Conservation (phyloP, 2,888 invertebrate species). For the Epirrhoe alternata region DNA sequence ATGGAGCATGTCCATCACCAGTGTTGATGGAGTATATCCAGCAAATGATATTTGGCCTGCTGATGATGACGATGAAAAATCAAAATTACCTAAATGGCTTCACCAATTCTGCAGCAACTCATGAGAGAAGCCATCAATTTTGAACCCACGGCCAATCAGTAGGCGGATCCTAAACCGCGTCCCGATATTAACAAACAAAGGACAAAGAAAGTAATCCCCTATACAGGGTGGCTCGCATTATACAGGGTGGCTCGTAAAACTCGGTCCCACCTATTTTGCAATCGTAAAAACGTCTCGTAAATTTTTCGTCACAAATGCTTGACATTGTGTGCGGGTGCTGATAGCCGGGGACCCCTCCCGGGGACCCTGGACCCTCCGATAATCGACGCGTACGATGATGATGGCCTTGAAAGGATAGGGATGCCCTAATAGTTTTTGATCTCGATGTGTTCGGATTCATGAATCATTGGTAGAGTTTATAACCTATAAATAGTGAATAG, state of each 20-base stretch:
- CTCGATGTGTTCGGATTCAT: conserved; percentile 20
- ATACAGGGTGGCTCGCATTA: conserved; percentile 70
- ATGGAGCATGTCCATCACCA: too few species aligned
- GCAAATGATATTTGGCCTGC: too few species aligned
- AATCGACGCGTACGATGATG: conserved; percentile 36
- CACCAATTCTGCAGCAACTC: neutral
- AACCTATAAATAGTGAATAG: conserved; percentile 2
- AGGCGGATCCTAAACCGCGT: conserved; percentile 19
- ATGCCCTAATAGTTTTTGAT: conserved; percentile 22
- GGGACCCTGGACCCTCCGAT: conserved; percentile 43
- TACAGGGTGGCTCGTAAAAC: conserved; percentile 71
- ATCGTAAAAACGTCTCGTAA: conserved; percentile 80
- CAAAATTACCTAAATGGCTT: neutral
- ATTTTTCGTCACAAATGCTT: conserved; percentile 77
- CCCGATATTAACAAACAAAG: conserved; percentile 47
- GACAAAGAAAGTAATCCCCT: conserved; percentile 54
- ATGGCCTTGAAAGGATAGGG: conserved; percentile 25
- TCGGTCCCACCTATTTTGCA: conserved; percentile 79
- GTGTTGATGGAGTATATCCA: too few species aligned
- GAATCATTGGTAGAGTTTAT: conserved; percentile 13
- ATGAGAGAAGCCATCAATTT: conserved; percentile 13
- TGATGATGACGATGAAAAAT: neutral
- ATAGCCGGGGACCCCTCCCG: conserved; percentile 40
- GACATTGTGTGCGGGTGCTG: conserved; percentile 68
- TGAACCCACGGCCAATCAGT: conserved; percentile 5